These are phyloP conservation scores for Uromys caudimaculatus DNA, from an alignment of 2,797 vertebrate genomes.

Conservation along the genomic window DNA sequence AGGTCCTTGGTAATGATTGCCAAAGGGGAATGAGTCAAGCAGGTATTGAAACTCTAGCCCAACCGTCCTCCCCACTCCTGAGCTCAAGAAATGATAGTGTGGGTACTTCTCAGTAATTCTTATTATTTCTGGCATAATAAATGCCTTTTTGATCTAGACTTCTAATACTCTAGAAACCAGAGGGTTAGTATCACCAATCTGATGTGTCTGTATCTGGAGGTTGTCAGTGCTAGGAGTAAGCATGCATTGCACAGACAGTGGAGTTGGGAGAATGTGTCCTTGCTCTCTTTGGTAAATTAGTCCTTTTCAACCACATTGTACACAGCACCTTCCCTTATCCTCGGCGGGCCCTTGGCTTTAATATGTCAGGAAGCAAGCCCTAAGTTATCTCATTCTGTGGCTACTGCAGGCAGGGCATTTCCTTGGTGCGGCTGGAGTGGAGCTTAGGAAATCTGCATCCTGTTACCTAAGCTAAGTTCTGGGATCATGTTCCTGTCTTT, in stretches of 20 bases:
- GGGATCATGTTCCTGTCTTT: neutral
- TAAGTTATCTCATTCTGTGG: constrained; percentile 1
- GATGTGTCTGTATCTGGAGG: neutral
- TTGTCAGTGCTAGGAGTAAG: neutral
- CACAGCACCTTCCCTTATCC: neutral
- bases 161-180: neutral
- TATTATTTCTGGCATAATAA: neutral
- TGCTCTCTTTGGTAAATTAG: neutral
- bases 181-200: neutral
- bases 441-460: neutral
- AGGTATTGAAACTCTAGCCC: neutral
- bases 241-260: neutral
- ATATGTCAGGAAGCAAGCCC: neutral
- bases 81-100: neutral
- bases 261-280: neutral
- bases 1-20: constrained; percentile 85
- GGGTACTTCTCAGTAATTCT: neutral
- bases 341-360: neutral
- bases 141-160: constrained; percentile 15
- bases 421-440: neutral
- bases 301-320: constrained; percentile 17
- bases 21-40: constrained; percentile 74
- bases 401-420: neutral
- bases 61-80: neutral
- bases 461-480: neutral